These are phyloP conservation scores for Maconellicoccus hirsutus DNA, from an alignment of 1,140 invertebrate genomes.

Conservation along the genomic window DNA sequence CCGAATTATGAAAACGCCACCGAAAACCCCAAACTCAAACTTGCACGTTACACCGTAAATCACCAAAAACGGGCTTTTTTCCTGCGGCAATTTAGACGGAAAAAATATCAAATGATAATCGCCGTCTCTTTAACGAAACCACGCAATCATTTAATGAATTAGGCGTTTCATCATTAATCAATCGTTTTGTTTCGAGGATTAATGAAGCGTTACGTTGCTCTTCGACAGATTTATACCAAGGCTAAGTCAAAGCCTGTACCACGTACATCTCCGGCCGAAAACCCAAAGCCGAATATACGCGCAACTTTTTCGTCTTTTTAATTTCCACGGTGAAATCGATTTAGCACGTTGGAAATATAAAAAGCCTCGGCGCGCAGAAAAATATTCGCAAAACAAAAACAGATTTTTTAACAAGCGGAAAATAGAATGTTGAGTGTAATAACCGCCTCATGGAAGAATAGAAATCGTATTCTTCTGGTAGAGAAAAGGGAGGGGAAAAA, in stretches of 20 bases:
- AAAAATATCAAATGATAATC: neutral
- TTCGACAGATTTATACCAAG: neutral
- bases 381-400: conserved; percentile 1
- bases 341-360: neutral
- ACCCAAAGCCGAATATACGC: neutral
- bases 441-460: neutral
- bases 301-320: no score
- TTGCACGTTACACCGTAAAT: no score
- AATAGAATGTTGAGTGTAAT: neutral
- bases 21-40: no score
- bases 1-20: no score
- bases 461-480: neutral
- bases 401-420: conserved; percentile 10
- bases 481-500: neutral
- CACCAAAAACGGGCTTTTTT: no score
- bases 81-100: neutral
- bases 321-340: neutral
- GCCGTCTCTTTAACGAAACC: neutral
- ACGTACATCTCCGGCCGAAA: neutral
- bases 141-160: neutral
- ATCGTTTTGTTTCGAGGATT: conserved; percentile 4
- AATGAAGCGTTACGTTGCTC: neutral
- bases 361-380: neutral
- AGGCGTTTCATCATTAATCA: neutral
- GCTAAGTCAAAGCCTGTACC: neutral